Percentiles rank a stretch among this genome's conserved stretches.
phyloP scores from a whole-genome alignment of 2,888 invertebrate species.

The Orthosia gracilis region DNA sequence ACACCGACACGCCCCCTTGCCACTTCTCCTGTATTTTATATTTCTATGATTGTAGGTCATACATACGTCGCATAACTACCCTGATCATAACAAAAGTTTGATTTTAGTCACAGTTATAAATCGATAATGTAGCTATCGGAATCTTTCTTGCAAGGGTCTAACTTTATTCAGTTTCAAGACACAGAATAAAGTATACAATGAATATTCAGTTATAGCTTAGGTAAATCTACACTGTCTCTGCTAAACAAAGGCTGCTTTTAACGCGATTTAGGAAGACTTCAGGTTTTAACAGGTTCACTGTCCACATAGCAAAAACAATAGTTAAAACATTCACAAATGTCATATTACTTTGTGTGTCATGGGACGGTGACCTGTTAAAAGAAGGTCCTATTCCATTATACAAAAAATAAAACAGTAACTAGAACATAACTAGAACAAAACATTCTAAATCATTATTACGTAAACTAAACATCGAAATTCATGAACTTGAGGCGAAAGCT shows the following conservation, averaged over 20 bases:
- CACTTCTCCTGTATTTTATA: too few species aligned
- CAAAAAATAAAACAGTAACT: background rate
- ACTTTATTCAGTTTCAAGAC: background rate
- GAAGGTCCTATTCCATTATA: background rate
- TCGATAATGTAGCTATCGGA: background rate
- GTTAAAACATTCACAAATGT: too few species aligned
- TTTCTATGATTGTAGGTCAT: too few species aligned
- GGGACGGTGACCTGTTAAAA: too few species aligned
- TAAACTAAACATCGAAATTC: background rate
- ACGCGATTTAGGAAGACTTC: background rate
- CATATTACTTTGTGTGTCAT: too few species aligned
- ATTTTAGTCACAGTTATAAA: background rate
- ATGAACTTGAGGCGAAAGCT: conserved; percentile 3
- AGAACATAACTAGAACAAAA: too few species aligned
- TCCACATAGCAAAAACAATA: background rate
- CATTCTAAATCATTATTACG: background rate
- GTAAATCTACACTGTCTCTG: background rate
- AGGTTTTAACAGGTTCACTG: too few species aligned
- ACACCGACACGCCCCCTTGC: too few species aligned
- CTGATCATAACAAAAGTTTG: background rate
- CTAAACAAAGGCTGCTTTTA: background rate
- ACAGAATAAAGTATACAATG: background rate
- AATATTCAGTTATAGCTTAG: too few species aligned
- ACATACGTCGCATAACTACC: conserved; percentile 13
- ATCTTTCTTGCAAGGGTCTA: background rate